Evolutionary conservation across 1,140 invertebrate species (phyloP).

Genomic region (Eueides isabella): DNA sequence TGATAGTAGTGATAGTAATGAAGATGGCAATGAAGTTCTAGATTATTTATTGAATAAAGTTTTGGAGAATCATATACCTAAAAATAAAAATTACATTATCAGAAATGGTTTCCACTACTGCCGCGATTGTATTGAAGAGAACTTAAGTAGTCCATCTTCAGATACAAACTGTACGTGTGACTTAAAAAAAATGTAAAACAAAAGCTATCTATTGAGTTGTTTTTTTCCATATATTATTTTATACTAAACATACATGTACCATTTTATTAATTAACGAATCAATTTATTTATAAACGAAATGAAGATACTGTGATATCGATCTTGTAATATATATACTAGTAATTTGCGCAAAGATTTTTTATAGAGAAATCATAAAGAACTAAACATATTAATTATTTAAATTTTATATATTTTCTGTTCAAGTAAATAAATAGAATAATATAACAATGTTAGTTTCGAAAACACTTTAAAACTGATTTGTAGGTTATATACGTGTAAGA

Average conservation of each 20-base stretch:
- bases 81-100: neutral
- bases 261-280: too few relatives aligned
- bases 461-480: neutral
- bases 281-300: too few relatives aligned
- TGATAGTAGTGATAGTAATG: neutral
- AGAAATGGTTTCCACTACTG: slow-evolving; percentile 1
- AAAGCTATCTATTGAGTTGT: neutral
- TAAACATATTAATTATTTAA: too few relatives aligned
- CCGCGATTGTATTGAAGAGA: neutral
- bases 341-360: too few relatives aligned
- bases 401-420: too few relatives aligned
- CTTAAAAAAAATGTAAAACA: neutral
- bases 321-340: too few relatives aligned
- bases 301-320: too few relatives aligned
- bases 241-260: too few relatives aligned
- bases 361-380: too few relatives aligned
- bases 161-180: neutral
- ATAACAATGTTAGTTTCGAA: too few relatives aligned
- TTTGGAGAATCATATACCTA: neutral
- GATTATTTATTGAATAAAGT: slow-evolving; percentile 8
- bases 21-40: neutral
- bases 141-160: neutral
- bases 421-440: too few relatives aligned
- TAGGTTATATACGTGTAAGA: neutral
- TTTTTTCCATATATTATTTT: too few relatives aligned